These are phyloP conservation scores for Alligator mississippiensis DNA, from an alignment of 2,113 vertebrate species.

Conservation along the genomic window DNA sequence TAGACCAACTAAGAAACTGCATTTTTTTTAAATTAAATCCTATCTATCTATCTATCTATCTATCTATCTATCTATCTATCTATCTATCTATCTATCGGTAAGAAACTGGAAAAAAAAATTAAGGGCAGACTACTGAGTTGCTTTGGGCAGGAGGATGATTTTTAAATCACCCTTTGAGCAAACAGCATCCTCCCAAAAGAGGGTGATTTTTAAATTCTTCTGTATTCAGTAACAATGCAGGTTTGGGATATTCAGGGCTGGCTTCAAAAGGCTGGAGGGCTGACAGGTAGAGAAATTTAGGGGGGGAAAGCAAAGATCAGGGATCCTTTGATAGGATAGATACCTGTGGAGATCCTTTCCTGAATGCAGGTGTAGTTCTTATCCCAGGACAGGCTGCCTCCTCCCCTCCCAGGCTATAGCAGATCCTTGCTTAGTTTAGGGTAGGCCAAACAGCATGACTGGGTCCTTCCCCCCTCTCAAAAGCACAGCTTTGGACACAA, in stretches of 20 bases:
- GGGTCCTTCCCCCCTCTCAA: background rate
- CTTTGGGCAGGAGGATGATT: no score
- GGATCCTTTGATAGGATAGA: background rate
- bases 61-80: no score
- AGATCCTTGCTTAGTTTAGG: background rate
- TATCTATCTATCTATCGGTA: no score
- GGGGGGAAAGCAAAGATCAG: background rate
- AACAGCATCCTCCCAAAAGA: no score
- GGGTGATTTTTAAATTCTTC: no score
- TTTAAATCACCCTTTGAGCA: no score
- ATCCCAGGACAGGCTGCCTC: background rate
- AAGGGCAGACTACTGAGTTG: no score
- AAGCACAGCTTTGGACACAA: background rate
- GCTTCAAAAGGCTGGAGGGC: background rate
- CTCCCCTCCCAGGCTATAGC: fast-evolving
- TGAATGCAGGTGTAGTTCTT: background rate
- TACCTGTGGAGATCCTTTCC: background rate
- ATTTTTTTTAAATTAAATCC: no score
- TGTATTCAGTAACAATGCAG: background rate
- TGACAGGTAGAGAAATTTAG: background rate
- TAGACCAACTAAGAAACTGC: no score
- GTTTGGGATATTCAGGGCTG: fast-evolving
- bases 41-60: no score
- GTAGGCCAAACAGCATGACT: fast-evolving
- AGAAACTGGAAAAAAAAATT: no score